phyloP scores from a whole-genome alignment of 2,797 vertebrate species.

The Rhadinocentrus ornatus region DNA sequence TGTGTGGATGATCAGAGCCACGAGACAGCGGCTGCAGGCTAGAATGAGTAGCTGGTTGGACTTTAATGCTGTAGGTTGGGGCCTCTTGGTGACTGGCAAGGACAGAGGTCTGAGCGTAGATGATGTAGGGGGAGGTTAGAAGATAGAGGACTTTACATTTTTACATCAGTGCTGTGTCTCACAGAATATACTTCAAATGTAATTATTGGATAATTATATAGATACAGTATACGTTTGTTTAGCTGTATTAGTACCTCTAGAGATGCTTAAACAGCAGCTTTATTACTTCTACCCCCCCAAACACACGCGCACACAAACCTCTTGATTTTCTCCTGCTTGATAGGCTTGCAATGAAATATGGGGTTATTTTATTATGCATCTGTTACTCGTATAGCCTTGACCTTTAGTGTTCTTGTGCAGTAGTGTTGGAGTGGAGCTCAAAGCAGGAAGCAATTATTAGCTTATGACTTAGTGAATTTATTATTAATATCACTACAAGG shows the following conservation, averaged over 20 bases:
- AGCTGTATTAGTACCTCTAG: constrained; percentile 21
- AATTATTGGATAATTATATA: constrained; percentile 9
- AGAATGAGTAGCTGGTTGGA: constrained; percentile 17
- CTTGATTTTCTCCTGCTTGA: constrained; percentile 42
- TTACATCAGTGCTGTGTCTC: neutral
- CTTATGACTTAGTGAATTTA: constrained; percentile 36
- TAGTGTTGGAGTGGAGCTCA: constrained; percentile 47
- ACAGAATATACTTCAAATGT: constrained; percentile 9
- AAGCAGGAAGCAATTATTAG: constrained; percentile 55
- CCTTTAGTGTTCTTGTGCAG: constrained; percentile 62
- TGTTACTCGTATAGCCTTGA: constrained; percentile 54
- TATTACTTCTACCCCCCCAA: constrained; percentile 40
- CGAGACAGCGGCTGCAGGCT: constrained; percentile 22
- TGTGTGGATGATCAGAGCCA: constrained; percentile 1
- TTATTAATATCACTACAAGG: constrained; percentile 48
- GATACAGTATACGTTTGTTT: constrained; percentile 13
- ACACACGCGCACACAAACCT: constrained; percentile 10
- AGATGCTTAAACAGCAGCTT: constrained; percentile 49
- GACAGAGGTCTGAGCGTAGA: constrained; percentile 2
- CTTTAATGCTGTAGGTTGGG: constrained; percentile 32
- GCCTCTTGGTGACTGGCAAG: constrained; percentile 18
- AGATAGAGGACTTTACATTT: constrained; percentile 26
- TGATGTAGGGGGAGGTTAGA: neutral
- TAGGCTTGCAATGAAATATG: constrained; percentile 55
- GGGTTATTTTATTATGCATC: constrained; percentile 65